Evolutionary conservation across 2,113 vertebrate genomes (phyloP).

Genomic region (Stigmatopora argus): DNA sequence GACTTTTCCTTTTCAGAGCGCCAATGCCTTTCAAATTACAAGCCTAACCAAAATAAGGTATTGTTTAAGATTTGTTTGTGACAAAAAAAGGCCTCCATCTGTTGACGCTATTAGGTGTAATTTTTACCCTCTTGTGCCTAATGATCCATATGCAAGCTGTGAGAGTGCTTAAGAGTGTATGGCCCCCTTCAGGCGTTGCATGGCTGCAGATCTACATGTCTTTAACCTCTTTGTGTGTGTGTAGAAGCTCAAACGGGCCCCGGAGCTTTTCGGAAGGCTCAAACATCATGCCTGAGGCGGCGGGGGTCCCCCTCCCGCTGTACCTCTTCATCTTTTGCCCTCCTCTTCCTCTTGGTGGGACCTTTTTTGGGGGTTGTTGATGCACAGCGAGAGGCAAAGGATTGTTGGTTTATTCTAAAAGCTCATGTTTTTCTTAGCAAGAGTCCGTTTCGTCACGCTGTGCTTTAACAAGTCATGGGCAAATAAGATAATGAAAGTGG

Average conservation of each 20-base stretch:
- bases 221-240: slow-evolving; percentile 63
- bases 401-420: slow-evolving; percentile 61
- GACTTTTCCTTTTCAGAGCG: slow-evolving; percentile 29
- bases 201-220: slow-evolving; percentile 75
- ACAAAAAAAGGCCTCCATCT: slow-evolving; percentile 83
- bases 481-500: slow-evolving; percentile 44
- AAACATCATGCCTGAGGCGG: slow-evolving; percentile 56
- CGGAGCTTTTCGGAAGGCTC: slow-evolving; percentile 51
- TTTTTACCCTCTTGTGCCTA: slow-evolving; percentile 86
- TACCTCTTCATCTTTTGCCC: slow-evolving; percentile 7
- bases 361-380: slow-evolving; percentile 49
- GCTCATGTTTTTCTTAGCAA: slow-evolving; percentile 70
- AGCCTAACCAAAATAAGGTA: slow-evolving; percentile 63
- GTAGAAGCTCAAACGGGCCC: slow-evolving; percentile 62
- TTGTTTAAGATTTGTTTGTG: slow-evolving; percentile 59
- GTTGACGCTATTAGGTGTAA: slow-evolving; percentile 90
- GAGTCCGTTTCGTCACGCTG: slow-evolving; percentile 61
- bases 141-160: slow-evolving; percentile 84
- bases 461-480: slow-evolving; percentile 69
- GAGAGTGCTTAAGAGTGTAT: slow-evolving; percentile 66
- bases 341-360: slow-evolving; percentile 25
- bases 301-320: slow-evolving; percentile 21
- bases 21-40: slow-evolving; percentile 58
- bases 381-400: slow-evolving; percentile 41
- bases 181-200: slow-evolving; percentile 62